These are phyloP conservation scores for Thera britannica DNA, from an alignment of 2,888 invertebrate species.

Conservation along the genomic window DNA sequence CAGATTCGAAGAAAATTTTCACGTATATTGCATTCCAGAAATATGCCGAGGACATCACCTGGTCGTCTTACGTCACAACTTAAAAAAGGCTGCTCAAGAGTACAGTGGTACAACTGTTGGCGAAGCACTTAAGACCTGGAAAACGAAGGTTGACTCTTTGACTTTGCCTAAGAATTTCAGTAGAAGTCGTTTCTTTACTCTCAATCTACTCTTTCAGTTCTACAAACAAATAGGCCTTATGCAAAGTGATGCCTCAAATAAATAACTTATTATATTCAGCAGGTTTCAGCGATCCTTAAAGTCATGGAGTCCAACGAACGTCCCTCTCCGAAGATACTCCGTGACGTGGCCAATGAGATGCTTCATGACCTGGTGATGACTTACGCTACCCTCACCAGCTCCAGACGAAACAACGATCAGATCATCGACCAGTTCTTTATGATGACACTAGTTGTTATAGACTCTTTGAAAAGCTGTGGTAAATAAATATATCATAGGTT, in stretches of 20 bases:
- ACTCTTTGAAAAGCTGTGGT: conserved; percentile 56
- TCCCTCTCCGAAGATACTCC: conserved; percentile 48
- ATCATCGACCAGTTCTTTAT: conserved; percentile 53
- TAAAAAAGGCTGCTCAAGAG: conserved; percentile 52
- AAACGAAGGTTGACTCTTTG: conserved; percentile 53
- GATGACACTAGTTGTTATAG: conserved; percentile 53
- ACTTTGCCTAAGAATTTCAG: background rate
- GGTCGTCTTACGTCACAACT: conserved; percentile 51
- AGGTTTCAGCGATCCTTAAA: conserved; percentile 53
- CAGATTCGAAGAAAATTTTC: background rate
- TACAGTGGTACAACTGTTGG: conserved; percentile 54
- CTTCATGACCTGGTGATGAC: conserved; percentile 57
- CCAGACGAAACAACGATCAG: conserved; percentile 43
- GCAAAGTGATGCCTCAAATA: background rate
- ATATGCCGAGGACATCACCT: conserved; percentile 66
- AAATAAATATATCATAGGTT: conserved; percentile 34
- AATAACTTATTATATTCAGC: conserved; percentile 7
- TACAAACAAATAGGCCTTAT: background rate
- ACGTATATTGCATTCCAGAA: conserved; percentile 50
- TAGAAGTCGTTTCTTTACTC: background rate
- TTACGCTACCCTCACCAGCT: conserved; percentile 54
- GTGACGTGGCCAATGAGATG: conserved; percentile 45
- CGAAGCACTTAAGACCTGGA: conserved; percentile 61
- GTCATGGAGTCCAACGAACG: conserved; percentile 51
- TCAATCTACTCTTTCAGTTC: too few species aligned